Evolutionary conservation across 2,797 vertebrate species (phyloP).

Genomic region (Lophius americanus): DNA sequence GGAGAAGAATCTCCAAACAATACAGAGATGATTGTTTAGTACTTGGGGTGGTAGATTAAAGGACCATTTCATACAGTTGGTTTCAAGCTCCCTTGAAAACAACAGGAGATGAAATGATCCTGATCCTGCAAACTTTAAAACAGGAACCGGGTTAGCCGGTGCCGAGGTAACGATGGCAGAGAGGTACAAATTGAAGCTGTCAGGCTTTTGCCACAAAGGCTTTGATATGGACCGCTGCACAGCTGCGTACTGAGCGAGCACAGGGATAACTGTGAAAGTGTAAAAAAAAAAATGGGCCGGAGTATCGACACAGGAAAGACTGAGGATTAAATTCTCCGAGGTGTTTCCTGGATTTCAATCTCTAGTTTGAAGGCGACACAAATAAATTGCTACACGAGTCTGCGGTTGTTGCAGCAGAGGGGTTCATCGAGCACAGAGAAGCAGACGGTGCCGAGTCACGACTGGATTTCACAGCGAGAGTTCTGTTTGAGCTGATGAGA

Average conservation of each 20-base stretch:
- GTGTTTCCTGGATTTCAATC: slow-evolving; percentile 9
- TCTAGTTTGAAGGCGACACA: slow-evolving; percentile 9
- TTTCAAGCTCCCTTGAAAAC: slow-evolving; percentile 59
- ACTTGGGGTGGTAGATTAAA: too few relatives aligned
- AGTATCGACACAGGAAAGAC: slow-evolving; percentile 20
- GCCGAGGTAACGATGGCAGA: slow-evolving; percentile 56
- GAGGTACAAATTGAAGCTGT: slow-evolving; percentile 60
- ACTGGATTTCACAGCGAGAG: slow-evolving; percentile 31
- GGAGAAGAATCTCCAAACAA: slow-evolving; percentile 46
- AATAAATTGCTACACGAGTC: not conserved
- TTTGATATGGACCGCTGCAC: slow-evolving; percentile 50
- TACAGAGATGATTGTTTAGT: slow-evolving; percentile 4
- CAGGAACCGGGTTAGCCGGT: slow-evolving; percentile 43
- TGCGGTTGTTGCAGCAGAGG: not conserved
- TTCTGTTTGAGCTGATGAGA: slow-evolving; percentile 22
- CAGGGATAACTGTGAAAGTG: slow-evolving; percentile 29
- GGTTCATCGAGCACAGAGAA: slow-evolving; percentile 5
- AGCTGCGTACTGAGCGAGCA: slow-evolving; percentile 49
- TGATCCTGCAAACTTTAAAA: slow-evolving; percentile 55
- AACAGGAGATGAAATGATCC: slow-evolving; percentile 12
- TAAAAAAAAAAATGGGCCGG: slow-evolving; percentile 10
- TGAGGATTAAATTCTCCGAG: slow-evolving; percentile 10
- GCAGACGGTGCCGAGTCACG: slow-evolving; percentile 22
- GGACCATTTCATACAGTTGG: slow-evolving; percentile 49
- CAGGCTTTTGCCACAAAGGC: slow-evolving; percentile 58